Base-by-base conservation (phyloP, 2,888 invertebrate species). In the Polydesmus complanatus region DNA sequence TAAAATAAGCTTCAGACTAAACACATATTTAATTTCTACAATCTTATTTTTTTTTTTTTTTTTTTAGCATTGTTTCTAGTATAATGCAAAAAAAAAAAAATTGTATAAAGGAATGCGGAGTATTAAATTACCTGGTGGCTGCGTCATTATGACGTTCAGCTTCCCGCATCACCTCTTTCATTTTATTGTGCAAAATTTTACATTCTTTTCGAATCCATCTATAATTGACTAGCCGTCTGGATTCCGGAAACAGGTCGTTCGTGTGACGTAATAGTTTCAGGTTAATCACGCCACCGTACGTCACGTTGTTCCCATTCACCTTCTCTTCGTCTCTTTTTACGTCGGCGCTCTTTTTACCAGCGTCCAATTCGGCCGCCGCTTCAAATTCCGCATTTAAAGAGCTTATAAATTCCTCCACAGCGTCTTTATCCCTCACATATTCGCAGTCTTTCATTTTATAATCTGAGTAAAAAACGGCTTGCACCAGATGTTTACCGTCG, bases 401-500 rank as follows among this genome's bases (percentile, higher is more conserved):
- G 72, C 76, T 75, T 61, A 83, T 73, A 73, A 85, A 84, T 68
- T 79, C 76, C 70, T 76, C 74, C 0, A 81, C 78, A 50, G 78
- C 74, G 60, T 71, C 68, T 27, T 73, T 72, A 66, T 81, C 79
- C 2, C 78, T 76, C 60, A 83, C 75, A 70, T 80, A 81, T 71
- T 85, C 84, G 72, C 85, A 85, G 74, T 85, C 84, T 70, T 80
- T 78, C 3, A 85, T 74, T 21, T 62, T 64, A 67, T 80, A 78
- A 68, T 78, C 77, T 68, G 78, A 78, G 58, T 80, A 76, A 76
- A 83, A 84, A 66, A 85, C 84, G 47, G 84, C 73, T 74, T 85
- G 84, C 54, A 85, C 79, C 72, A 85, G 79, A 73, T 81, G 81
- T 67, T 77, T 76, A 61, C 83, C 83, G 69, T 83, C 82, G n/a